Evolutionary conservation across 2,797 vertebrate genomes (phyloP).

Genomic region (Phaenicophaeus curvirostris): DNA sequence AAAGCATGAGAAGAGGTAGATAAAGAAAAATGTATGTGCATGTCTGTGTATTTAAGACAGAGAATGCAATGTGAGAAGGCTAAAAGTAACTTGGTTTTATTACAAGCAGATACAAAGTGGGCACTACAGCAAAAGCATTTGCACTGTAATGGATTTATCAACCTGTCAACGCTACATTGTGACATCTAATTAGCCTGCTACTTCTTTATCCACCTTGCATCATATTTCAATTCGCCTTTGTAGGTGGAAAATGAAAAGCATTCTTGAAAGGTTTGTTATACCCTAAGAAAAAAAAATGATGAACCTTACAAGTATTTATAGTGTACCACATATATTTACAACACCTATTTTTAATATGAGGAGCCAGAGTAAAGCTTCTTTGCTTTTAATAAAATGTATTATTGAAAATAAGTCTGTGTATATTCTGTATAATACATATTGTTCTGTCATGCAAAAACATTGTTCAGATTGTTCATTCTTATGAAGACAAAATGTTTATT

Average conservation of each 20-base stretch:
- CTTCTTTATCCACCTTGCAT: not conserved
- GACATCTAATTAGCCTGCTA: not conserved
- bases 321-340: not conserved
- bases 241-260: not conserved
- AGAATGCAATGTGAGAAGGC: not conserved
- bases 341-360: not conserved
- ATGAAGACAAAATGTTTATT: constrained; percentile 1
- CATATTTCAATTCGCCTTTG: not conserved
- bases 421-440: not conserved
- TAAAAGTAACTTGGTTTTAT: not conserved
- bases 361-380: not conserved
- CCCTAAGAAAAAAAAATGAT: not conserved
- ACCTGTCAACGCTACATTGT: not conserved
- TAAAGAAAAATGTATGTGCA: not conserved
- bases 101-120: not conserved
- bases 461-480: not conserved
- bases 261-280: not conserved
- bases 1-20: not conserved
- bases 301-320: not conserved
- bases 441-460: not conserved
- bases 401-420: not conserved
- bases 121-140: not conserved
- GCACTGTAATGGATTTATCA: not conserved
- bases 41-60: not conserved
- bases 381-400: not conserved